A percentile compares a stretch with the other conserved stretches of the same genome.
phyloP scores from a whole-genome alignment of 2,888 invertebrate species.

The Eristalis intricaria region DNA sequence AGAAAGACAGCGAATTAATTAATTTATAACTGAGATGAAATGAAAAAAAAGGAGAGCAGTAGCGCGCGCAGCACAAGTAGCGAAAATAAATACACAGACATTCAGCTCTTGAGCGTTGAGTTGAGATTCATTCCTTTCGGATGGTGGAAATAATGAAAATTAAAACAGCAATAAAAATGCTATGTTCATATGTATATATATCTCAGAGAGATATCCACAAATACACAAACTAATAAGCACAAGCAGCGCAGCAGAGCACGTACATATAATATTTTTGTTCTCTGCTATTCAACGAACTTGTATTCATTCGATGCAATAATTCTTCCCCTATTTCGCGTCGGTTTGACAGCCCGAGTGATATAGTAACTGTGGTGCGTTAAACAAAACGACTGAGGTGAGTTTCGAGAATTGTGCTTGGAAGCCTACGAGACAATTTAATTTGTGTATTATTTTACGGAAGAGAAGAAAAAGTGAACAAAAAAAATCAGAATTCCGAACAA shows the following conservation, averaged over 20 bases:
- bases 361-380: slow-evolving; percentile 25
- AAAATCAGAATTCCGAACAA: background rate
- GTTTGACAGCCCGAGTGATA: slow-evolving; percentile 45
- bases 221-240: slow-evolving; percentile 25
- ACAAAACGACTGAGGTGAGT: slow-evolving; percentile 28
- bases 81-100: slow-evolving; percentile 7
- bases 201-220: slow-evolving; percentile 39
- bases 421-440: background rate
- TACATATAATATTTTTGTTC: background rate
- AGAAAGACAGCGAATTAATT: slow-evolving; percentile 61
- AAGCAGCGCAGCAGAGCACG: slow-evolving; percentile 17
- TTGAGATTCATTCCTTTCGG: slow-evolving; percentile 8
- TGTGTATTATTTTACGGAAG: slow-evolving; percentile 1
- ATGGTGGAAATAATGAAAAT: slow-evolving; percentile 42
- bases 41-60: slow-evolving; percentile 5
- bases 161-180: background rate
- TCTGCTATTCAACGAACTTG: background rate
- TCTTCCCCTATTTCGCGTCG: slow-evolving; percentile 40
- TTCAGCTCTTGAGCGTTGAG: slow-evolving; percentile 22
- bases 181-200: background rate
- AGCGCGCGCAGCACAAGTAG: background rate
- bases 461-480: background rate
- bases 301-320: slow-evolving; percentile 49
- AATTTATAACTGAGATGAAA: slow-evolving; percentile 36
- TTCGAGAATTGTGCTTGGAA: background rate